A percentile compares a stretch with the other conserved stretches of the same genome.
These are phyloP conservation scores for Chrysodeixis includens DNA, from an alignment of 2,888 invertebrate species.

Conservation along the genomic window DNA sequence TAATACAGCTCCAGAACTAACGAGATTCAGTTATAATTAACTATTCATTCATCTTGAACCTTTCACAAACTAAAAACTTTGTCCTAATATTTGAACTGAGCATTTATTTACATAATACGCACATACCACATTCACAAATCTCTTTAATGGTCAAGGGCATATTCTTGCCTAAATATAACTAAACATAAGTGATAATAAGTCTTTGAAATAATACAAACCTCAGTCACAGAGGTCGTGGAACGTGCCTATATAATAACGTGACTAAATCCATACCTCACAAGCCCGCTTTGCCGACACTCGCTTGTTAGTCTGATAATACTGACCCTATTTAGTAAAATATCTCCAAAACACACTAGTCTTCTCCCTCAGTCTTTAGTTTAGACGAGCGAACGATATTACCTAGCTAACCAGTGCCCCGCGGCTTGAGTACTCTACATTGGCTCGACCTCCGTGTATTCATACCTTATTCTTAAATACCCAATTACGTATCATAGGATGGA, in stretches of 20 bases:
- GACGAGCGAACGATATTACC: conserved; percentile 44
- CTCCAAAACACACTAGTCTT: conserved; percentile 64
- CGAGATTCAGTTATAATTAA: not conserved
- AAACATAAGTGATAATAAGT: conserved; percentile 12
- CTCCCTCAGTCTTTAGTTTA: conserved; percentile 64
- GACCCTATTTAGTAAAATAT: conserved; percentile 46
- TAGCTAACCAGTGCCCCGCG: conserved; percentile 28
- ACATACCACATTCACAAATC: not conserved
- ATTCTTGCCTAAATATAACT: not conserved
- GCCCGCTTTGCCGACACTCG: conserved; percentile 22
- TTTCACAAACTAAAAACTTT: not conserved
- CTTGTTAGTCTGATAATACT: conserved; percentile 40
- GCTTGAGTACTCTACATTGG: conserved; percentile 26
- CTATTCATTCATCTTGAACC: not conserved
- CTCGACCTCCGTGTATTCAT: not conserved
- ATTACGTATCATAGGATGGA: not conserved
- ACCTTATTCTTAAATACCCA: not conserved
- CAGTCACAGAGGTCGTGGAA: conserved; percentile 30
- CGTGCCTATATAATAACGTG: conserved; percentile 23
- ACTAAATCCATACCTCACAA: conserved; percentile 22
- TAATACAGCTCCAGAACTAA: not conserved
- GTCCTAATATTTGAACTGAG: not conserved
- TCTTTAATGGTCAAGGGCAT: not conserved
- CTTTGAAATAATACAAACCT: conserved; percentile 34
- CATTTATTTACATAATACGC: not conserved